Evolutionary conservation across 2,888 invertebrate species (phyloP).

Genomic region (Clitarchus hookeri): DNA sequence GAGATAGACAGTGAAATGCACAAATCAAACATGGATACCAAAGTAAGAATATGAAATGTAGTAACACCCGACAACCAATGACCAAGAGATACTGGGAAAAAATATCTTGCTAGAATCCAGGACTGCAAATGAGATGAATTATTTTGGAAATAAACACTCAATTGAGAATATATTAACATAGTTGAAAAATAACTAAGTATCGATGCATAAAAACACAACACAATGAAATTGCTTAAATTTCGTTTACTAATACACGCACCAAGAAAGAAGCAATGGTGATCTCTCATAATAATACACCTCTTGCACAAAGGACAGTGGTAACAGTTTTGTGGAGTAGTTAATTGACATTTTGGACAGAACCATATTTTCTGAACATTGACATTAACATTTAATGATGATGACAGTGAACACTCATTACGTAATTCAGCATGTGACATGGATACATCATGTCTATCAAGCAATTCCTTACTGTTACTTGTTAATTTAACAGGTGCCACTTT

Average conservation of each 20-base stretch:
- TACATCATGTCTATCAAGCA: neutral
- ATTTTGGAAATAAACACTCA: conserved; percentile 26
- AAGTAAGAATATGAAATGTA: conserved; percentile 21
- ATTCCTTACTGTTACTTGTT: neutral
- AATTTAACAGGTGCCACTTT: neutral
- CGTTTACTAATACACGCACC: conserved; percentile 35
- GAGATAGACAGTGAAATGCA: conserved; percentile 28
- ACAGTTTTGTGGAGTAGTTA: conserved; percentile 27
- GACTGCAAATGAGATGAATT: conserved; percentile 9
- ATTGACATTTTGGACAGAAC: conserved; percentile 37
- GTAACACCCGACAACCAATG: conserved; percentile 33
- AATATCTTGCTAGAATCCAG: conserved; percentile 29
- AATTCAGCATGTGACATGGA: neutral
- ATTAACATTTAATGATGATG: neutral
- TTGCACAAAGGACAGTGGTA: conserved; percentile 39
- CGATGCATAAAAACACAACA: conserved; percentile 33
- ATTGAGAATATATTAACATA: conserved; percentile 18
- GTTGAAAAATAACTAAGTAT: conserved; percentile 30
- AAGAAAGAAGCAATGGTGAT: conserved; percentile 39
- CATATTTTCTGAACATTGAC: conserved; percentile 30
- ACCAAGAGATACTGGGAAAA: conserved; percentile 36
- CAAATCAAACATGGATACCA: conserved; percentile 34
- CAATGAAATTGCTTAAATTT: conserved; percentile 37
- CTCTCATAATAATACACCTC: conserved; percentile 32
- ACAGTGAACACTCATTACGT: neutral